A percentile compares a stretch with the other conserved stretches of the same genome.
Evolutionary conservation across 2,888 invertebrate genomes (phyloP).

Genomic region (Andrena bicolor): DNA sequence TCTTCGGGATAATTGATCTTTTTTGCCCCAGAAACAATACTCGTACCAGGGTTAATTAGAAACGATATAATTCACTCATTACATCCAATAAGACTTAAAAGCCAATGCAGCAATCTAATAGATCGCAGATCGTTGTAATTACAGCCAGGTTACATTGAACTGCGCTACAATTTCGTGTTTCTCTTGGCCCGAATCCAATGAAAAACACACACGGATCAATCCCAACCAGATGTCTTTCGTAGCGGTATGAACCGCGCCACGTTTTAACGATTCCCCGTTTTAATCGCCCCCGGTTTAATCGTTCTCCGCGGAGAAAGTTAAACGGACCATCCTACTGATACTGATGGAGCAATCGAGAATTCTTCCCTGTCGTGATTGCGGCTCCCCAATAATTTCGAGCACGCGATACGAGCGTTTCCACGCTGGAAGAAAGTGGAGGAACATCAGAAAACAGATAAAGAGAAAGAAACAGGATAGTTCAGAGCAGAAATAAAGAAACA

Average conservation of each 20-base stretch:
- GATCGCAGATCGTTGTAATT: background rate
- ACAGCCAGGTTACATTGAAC: background rate
- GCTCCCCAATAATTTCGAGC: conserved; percentile 32
- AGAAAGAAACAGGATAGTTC: background rate
- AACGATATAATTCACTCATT: background rate
- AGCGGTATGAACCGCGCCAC: background rate
- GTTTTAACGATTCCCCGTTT: conserved; percentile 1
- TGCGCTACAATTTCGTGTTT: conserved; percentile 11
- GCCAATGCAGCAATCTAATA: background rate
- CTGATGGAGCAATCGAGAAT: conserved; percentile 27
- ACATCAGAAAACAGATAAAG: background rate
- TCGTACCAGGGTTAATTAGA: background rate
- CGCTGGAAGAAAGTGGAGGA: conserved; percentile 48
- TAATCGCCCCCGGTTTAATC: background rate
- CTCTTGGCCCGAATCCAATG: background rate
- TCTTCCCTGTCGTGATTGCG: conserved; percentile 7
- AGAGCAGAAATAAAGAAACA: too few relatives aligned
- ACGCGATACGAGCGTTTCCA: conserved; percentile 48
- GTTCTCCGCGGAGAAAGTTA: conserved; percentile 40
- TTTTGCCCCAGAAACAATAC: background rate
- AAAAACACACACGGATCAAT: background rate
- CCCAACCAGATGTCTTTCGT: background rate
- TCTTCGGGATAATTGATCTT: background rate
- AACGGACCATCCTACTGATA: conserved; percentile 24
- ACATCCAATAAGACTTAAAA: background rate